phyloP scores from a whole-genome alignment of 2,113 vertebrate species.

The Colistium nudipinnis region DNA sequence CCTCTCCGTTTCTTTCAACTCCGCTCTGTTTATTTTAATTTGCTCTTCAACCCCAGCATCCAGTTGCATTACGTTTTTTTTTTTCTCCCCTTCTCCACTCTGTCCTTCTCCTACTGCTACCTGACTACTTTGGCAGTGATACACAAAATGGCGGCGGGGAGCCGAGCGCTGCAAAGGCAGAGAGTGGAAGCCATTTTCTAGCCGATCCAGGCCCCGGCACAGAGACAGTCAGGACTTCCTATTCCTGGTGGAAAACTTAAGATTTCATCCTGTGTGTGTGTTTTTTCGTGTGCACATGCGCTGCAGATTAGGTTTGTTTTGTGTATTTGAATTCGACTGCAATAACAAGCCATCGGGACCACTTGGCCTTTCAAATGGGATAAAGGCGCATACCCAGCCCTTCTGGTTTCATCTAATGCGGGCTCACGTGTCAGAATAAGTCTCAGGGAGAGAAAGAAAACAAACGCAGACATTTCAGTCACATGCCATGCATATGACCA shows the following conservation, averaged over 20 bases:
- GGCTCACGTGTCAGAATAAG: slow-evolving; percentile 20
- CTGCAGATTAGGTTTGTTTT: slow-evolving; percentile 28
- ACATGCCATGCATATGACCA: slow-evolving; percentile 12
- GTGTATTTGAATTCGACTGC: slow-evolving; percentile 16
- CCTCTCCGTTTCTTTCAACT: slow-evolving; percentile 49
- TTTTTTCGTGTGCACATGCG: slow-evolving; percentile 31
- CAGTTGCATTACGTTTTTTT: slow-evolving; percentile 44
- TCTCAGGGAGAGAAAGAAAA: slow-evolving; percentile 38
- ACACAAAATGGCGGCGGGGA: slow-evolving; percentile 84
- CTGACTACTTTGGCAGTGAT: slow-evolving; percentile 79
- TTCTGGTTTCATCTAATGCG: slow-evolving; percentile 55
- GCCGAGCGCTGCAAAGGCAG: slow-evolving; percentile 64
- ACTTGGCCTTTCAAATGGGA: slow-evolving; percentile 47
- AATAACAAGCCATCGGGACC: slow-evolving; percentile 50
- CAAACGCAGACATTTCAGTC: slow-evolving; percentile 14
- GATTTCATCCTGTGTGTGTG: slow-evolving; percentile 28
- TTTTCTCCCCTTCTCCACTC: slow-evolving; percentile 58
- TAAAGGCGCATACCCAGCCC: slow-evolving; percentile 38
- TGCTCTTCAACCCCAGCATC: slow-evolving; percentile 21
- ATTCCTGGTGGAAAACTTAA: slow-evolving; percentile 30
- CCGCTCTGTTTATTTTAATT: slow-evolving; percentile 34
- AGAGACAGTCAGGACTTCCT: slow-evolving; percentile 38
- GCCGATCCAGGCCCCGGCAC: slow-evolving; percentile 43
- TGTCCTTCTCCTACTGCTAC: slow-evolving; percentile 77
- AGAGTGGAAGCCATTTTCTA: slow-evolving; percentile 85